Evolutionary conservation across 1,140 invertebrate genomes (phyloP), one percentile per base, ranked within the genome.

Genomic region (Anoplophora glabripennis): DNA sequence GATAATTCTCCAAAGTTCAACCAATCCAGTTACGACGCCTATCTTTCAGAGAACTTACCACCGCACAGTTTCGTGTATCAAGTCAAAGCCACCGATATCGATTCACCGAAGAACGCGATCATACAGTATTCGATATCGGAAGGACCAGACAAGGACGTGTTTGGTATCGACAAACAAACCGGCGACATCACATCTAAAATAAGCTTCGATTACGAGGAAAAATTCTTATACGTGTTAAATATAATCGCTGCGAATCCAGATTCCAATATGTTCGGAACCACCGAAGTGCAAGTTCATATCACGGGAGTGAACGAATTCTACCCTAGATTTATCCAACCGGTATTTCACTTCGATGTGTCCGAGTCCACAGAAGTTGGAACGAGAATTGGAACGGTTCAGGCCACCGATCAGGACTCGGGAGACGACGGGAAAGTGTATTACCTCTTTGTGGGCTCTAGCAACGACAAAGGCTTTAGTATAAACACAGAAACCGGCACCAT

Each of bases 341-440:
- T 92, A 0, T 98, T 98, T 71, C 88, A 93, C 66, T 94, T 98
- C 76, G 89, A 92, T 68, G 92, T 98, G 7, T 95, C 92, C 8
- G 96, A 98, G 78, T 93, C 93, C 21, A 90, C 93, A 0, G 84
- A 88, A 54, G 84, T 95, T 9, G 94, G 93, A 7, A 91, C 89
- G 4, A 85, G 85, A 15, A 87, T 98, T 17, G 94, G 94, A 4
- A 81, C 83, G 12, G 87, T 98, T 34, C 86, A 89, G 76, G 95
- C 95, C 0, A 90, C 89, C 1, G 96, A 98, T 74, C 86, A 90
- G 72, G 95, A 98, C 75, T 83, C 84, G 17, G 95, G 95, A n/a
- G 85, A 86, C 28, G 95, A 98, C 78, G 94, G 95, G 0, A 84
- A 88, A 54, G 89, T 98, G 5, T 94, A 90, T 72, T 98, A 96